Conservation (phyloP, 2,797 vertebrate genomes). For the Hippoglossus hippoglossus region DNA sequence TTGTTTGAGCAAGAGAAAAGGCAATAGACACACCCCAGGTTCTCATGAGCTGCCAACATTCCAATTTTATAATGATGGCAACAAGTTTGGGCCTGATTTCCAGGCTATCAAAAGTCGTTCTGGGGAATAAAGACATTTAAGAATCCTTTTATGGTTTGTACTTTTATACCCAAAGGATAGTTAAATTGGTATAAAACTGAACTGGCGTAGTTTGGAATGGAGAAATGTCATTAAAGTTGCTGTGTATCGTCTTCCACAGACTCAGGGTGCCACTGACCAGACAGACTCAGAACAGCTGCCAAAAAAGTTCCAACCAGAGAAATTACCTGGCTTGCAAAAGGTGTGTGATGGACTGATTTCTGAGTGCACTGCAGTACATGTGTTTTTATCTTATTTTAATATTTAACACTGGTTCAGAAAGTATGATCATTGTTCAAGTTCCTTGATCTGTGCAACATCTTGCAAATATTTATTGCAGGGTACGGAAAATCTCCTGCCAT, state of each 20-base stretch:
- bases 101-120: background rate
- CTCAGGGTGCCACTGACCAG: conserved; percentile 35
- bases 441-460: background rate
- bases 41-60: conserved; percentile 4
- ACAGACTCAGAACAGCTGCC: conserved; percentile 52
- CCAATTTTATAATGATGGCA: background rate
- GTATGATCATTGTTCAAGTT: background rate
- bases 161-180: too few species aligned
- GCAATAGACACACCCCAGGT: background rate
- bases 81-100: conserved; percentile 34
- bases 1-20: conserved; percentile 16
- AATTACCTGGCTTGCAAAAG: conserved; percentile 60
- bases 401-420: too few species aligned
- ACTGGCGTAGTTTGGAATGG: background rate
- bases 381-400: too few species aligned
- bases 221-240: conserved; percentile 2
- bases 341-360: conserved; percentile 47
- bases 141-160: too few species aligned
- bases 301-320: conserved; percentile 61
- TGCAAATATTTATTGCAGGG: conserved; percentile 55
- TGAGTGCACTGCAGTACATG: background rate
- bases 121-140: background rate
- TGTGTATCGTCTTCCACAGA: conserved; percentile 39
- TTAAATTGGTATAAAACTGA: too few species aligned
- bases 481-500: conserved; percentile 58